A percentile compares a stretch with the other conserved stretches of the same genome.
Evolutionary conservation across 53 echinoderm and acorn worm species (phyloP).

Genomic region (Echinometra lucunter): DNA sequence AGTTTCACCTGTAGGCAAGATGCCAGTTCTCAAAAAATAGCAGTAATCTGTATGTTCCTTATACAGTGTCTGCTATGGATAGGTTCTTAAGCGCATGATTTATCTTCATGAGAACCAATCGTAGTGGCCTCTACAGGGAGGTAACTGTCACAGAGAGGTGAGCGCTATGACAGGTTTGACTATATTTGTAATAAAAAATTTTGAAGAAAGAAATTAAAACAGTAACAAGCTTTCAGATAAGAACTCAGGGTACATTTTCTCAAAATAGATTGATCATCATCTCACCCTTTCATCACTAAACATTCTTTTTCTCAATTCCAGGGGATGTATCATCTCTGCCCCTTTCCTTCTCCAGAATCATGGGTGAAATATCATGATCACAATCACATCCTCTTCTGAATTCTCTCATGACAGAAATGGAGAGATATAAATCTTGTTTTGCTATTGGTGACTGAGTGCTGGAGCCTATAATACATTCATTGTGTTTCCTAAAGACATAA

Average conservation of each 20-base stretch:
- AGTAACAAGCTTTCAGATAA: neutral
- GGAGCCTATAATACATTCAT: neutral
- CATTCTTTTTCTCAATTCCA: slow-evolving; percentile 20
- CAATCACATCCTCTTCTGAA: slow-evolving; percentile 37
- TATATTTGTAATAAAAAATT: no score
- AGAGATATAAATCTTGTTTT: neutral
- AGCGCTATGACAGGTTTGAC: no score
- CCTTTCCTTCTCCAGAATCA: neutral
- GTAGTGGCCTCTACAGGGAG: no score
- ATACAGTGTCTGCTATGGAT: no score
- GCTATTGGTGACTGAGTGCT: neutral
- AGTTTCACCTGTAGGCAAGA: no score
- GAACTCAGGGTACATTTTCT: neutral
- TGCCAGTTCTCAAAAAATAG: no score
- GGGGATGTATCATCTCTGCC: slow-evolving; percentile 12
- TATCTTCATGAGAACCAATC: no score
- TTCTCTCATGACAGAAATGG: neutral
- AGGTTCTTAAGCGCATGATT: no score
- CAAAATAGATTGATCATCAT: neutral
- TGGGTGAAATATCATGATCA: slow-evolving; percentile 42
- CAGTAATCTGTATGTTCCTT: no score
- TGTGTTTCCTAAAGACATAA: neutral
- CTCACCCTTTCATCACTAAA: neutral
- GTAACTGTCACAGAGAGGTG: no score
- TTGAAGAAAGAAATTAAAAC: neutral